A percentile compares a stretch with the other conserved stretches of the same genome.
Evolutionary conservation across 2,888 invertebrate species (phyloP).

Genomic region (Lepidochrysops patricia): DNA sequence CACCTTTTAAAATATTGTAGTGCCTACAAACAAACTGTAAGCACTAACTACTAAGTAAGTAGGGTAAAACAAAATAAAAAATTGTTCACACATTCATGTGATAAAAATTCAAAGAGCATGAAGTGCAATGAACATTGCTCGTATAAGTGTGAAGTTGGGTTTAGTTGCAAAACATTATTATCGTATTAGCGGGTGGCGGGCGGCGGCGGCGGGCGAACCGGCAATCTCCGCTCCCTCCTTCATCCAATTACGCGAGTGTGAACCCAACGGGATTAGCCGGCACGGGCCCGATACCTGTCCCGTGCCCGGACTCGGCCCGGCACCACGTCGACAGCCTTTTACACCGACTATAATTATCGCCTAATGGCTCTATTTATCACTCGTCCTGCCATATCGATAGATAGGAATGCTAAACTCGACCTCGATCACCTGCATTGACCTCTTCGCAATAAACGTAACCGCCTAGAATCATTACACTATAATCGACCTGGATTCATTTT

Average conservation of each 20-base stretch:
- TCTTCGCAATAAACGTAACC: neutral
- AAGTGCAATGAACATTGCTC: constrained; percentile 9
- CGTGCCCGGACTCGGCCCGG: constrained; percentile 1
- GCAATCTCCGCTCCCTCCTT: constrained; percentile 60
- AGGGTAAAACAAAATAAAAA: no score
- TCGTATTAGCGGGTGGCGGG: constrained; percentile 54
- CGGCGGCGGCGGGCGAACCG: constrained; percentile 41
- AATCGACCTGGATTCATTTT: neutral
- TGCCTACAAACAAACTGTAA: no score
- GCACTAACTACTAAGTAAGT: no score
- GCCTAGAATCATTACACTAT: neutral
- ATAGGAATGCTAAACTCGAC: neutral
- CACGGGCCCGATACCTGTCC: constrained; percentile 18
- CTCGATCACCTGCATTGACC: neutral
- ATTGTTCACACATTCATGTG: no score
- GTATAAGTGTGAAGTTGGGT: constrained; percentile 16
- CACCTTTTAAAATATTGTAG: no score
- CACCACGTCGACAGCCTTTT: neutral
- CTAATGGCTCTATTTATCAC: neutral
- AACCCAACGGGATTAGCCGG: constrained; percentile 58
- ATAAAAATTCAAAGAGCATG: no score
- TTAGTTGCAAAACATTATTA: constrained; percentile 44
- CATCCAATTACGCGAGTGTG: constrained; percentile 69
- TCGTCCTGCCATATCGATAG: neutral
- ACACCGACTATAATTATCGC: neutral